phyloP scores from a whole-genome alignment of 2,113 vertebrate genomes.

The Corydoras sp. region DNA sequence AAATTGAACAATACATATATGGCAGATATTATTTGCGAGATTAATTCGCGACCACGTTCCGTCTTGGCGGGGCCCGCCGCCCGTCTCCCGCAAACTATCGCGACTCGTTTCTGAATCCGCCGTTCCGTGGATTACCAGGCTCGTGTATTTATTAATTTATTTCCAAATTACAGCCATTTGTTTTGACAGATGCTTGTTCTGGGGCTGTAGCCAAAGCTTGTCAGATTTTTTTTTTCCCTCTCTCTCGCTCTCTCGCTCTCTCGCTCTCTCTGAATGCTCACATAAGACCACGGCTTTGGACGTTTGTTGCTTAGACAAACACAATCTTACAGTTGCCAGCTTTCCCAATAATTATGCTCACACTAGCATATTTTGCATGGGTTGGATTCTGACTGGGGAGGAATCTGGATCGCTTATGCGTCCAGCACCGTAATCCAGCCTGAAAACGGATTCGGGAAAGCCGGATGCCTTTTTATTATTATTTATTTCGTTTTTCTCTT shows the following conservation, averaged over 20 bases:
- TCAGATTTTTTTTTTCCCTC: conserved; percentile 51
- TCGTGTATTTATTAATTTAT: conserved; percentile 56
- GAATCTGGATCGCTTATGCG: conserved; percentile 39
- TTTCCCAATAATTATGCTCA: conserved; percentile 57
- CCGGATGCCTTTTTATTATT: conserved; percentile 1
- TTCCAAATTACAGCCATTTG: conserved; percentile 61
- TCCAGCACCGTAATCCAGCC: conserved; percentile 37
- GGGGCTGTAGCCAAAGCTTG: conserved; percentile 65
- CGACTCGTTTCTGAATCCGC: conserved; percentile 47
- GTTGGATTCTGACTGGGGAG: conserved; percentile 51
- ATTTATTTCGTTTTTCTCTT: neutral
- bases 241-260: too few relatives aligned
- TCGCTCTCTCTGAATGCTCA: conserved; percentile 51
- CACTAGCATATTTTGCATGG: conserved; percentile 50
- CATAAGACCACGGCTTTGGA: conserved; percentile 59
- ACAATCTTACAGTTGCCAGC: conserved; percentile 63
- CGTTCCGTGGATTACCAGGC: conserved; percentile 49
- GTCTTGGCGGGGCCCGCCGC: conserved; percentile 39
- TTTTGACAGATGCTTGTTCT: conserved; percentile 74
- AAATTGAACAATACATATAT: conserved; percentile 31
- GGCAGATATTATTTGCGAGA: conserved; percentile 39
- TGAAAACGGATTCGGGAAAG: conserved; percentile 17
- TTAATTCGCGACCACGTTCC: conserved; percentile 40
- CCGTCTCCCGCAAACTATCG: conserved; percentile 48
- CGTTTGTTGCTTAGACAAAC: conserved; percentile 67